Base-by-base conservation (phyloP, 2,888 invertebrate species). In the Griposia aprilina region DNA sequence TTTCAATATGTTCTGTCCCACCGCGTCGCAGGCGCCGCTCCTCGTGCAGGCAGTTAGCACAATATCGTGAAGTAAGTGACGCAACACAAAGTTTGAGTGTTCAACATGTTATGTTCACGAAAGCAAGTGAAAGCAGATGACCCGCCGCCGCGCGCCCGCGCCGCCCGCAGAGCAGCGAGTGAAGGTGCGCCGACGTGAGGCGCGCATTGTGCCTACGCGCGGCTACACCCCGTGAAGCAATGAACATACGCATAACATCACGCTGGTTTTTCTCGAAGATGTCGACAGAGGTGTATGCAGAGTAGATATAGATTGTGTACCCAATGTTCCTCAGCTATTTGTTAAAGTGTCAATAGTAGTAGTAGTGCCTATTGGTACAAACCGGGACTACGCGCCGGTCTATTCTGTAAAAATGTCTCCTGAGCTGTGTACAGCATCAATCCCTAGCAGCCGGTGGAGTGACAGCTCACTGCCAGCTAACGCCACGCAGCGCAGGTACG, bases 101-200 rank as follows among this genome's bases (percentile, higher is more conserved):
- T 60, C 26, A 26, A 13, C 48, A 8, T 26, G 60, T 62, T 41
- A 13, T 50, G 60, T 26, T 26, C 76, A 62, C 50, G 50, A 75
- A 41, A 75, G 26, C 41, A 26, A 76, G 75, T 52, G 75, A 75
- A 76, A 76, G 75, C 75, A 75, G 75, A 62, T 75, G 76, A 76
- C 23, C 75, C 23, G 17, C 48, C 59, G n/a, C n/a, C n/a, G n/a
- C n/a, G n/a, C n/a, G n/a, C n/a, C n/a, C n/a, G n/a, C n/a, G n/a
- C n/a, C n/a, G n/a, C n/a, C n/a, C n/a, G 23, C 48, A 26, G 75
- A 75, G 74, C 30, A 48, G 57, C 57, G n/a, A 8, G 45, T 45
- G 45, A 41, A 5, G 45, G 41, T 41, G 41, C 5, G 45, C 45
- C 0, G 45, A 10, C 45, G 10, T 20, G 10, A 8, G 20, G 10